A percentile compares a stretch with the other conserved stretches of the same genome.
phyloP scores from a whole-genome alignment of 2,888 invertebrate genomes.

The Rhodophaea formosa region DNA sequence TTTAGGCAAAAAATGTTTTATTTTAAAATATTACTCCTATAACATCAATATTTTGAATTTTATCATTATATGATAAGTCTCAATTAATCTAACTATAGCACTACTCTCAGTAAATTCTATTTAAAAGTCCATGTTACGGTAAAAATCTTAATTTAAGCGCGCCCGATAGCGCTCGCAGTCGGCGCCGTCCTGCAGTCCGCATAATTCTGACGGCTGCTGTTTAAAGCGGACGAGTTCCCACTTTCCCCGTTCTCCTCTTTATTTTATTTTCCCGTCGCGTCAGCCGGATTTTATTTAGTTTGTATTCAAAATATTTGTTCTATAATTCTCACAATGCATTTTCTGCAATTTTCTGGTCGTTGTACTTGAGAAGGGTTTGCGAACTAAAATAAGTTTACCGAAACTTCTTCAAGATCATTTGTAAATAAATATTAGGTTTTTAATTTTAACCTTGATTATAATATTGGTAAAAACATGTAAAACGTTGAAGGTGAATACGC shows the following conservation, averaged over 20 bases:
- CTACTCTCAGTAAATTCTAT: neutral
- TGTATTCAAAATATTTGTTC: constrained; percentile 14
- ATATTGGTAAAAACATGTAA: no score
- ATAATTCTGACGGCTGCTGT: constrained; percentile 18
- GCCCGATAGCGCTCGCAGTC: neutral
- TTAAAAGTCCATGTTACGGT: constrained; percentile 1
- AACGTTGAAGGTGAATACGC: no score
- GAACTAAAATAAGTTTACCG: neutral
- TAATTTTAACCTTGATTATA: no score
- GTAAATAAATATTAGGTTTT: no score
- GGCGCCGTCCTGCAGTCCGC: neutral
- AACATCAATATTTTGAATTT: no score
- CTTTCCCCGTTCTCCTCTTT: constrained; percentile 13
- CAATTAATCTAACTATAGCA: no score
- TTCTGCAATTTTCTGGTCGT: constrained; percentile 7
- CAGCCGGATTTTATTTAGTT: constrained; percentile 17
- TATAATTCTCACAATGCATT: constrained; percentile 14
- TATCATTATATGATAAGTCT: no score
- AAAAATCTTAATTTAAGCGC: constrained; percentile 8
- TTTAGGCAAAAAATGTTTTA: no score
- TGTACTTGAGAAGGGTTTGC: neutral
- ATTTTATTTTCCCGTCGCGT: constrained; percentile 18
- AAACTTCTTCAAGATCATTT: no score
- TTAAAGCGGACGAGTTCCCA: constrained; percentile 16
- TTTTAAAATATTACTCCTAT: no score